Evolutionary conservation across 2,888 invertebrate genomes (phyloP), one percentile per base, ranked within the genome.

Genomic region (Boloria euphrosyne): DNA sequence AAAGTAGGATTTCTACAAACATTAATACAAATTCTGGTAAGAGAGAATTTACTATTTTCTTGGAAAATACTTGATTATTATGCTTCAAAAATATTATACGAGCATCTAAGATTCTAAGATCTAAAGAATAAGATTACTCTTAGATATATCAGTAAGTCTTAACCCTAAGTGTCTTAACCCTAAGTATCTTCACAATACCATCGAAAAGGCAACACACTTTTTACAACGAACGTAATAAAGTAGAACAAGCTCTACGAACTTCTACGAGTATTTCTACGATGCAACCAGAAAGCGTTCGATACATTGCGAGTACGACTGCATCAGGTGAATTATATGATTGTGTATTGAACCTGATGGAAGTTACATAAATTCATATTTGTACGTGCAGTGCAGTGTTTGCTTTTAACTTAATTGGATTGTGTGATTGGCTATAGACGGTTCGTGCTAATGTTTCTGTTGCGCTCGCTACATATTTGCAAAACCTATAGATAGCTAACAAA

Each of bases 341-440:
- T 73, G 47, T 68, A 74, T 73, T 73, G 72, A 74, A 74, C 69
- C 68, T 68, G 69, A 66, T 66, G 64, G 67, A 66, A 68, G 69
- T 67, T 71, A 76, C 73, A 73, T 69, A 72, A 74, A 81, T 79
- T 79, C 75, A 80, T 77, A 75, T 76, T 73, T 73, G 73, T 74
- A 72, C 67, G 62, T 70, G 71, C 71, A 69, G 68, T 62, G 75
- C 76, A 61, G 62, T 71, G 77, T 79, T 77, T 78, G 83, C 82
- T 86, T 85, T 86, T 80, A 85, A 78, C 76, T 75, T 80, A 85
- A 87, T 86, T 85, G 78, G 73, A 77, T 77, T 76, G 74, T 72
- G 71, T 71, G 72, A 73, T 74, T 70, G 73, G 69, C 72, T 69
- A 70, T 64, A 71, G 67, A 58, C 69, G 69, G 67, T 59, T 65